Evolutionary conservation across 2,113 vertebrate genomes (phyloP).

Genomic region (Mixornis gularis): DNA sequence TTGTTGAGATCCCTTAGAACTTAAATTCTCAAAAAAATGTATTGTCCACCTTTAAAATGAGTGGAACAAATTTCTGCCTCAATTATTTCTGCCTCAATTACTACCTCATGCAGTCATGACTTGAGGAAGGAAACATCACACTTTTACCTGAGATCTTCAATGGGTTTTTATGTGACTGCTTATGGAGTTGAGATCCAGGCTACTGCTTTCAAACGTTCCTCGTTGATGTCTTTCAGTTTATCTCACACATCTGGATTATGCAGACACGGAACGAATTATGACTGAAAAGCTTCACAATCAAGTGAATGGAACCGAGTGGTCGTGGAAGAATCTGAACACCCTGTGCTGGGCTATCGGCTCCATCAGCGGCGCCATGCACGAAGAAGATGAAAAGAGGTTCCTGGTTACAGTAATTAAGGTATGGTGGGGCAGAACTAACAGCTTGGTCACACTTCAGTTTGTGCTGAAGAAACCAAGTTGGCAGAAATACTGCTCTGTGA

Average conservation of each 20-base stretch:
- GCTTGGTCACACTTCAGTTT: not conserved
- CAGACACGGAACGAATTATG: constrained; percentile 97
- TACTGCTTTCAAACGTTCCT: not conserved
- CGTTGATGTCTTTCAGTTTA: constrained; percentile 79
- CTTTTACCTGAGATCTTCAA: not conserved
- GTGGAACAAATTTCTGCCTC: not conserved
- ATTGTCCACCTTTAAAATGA: not conserved
- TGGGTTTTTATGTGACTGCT: not conserved
- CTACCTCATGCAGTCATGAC: not conserved
- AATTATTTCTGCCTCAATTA: not conserved
- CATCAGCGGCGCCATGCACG: constrained; percentile 98
- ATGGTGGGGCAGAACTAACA: not conserved
- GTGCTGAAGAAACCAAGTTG: not conserved
- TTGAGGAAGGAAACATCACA: not conserved
- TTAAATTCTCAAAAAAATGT: not conserved
- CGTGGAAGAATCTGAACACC: constrained; percentile 98
- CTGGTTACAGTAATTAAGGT: constrained; percentile 99
- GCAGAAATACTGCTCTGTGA: not conserved
- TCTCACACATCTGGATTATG: constrained; percentile 97
- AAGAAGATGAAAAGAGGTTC: constrained; percentile 97
- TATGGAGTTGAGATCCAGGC: not conserved
- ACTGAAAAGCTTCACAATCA: constrained; percentile 99
- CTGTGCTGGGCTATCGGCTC: constrained; percentile 98
- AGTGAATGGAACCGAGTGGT: constrained; percentile 97
- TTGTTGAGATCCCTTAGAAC: not conserved